Base-by-base conservation (phyloP, 2,113 vertebrate species). In the Antennarius striatus region DNA sequence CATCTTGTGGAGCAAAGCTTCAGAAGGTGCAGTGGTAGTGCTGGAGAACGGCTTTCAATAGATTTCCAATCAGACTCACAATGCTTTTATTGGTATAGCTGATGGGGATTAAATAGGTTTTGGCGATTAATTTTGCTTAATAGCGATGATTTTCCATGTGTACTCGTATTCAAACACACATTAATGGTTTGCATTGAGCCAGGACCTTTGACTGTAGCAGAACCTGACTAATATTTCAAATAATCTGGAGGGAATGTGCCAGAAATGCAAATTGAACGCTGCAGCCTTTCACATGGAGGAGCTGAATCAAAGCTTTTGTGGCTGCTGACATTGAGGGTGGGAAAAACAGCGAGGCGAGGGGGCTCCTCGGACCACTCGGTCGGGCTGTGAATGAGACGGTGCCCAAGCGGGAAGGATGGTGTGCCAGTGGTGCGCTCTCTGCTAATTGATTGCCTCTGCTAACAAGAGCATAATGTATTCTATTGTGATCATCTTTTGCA, bases 381-480 rank as follows among this genome's bases (percentile, higher is more conserved):
- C 73, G 42, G 71, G 56, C 63, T 57, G 22, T 79, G 74, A 86
- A 82, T 82, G 76, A 71, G 58, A 54, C 63, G 53, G 66, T 80
- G 72, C 70, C 86, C 59, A 56, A 59, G 69, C 72, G 15, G 63
- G 68, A 66, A 51, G 58, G 66, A 71, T 79, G 71, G 70, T 69
- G 77, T 87, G 80, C 83, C 81, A 87, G 73, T 64, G 61, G 58
- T 74, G 61, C 66, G 63, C 74, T 81, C 66, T 55, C 73, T 67
- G 71, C 71, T 93, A 94, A 95, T 92, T 85, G 73, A 92, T 91
- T 73, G 63, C 85, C 79, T 83, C 84, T 91, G 85, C 89, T 94
- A 94, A 94, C 86, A 77, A 94, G 89, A 84, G 83, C 85, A 83
- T 94, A 92, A 93, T 93, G 86, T 92, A 92, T 91, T 88, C 91